These are phyloP conservation scores for Scaptomyza caliginosa DNA, from an alignment of 2,888 invertebrate genomes.

Conservation along the genomic window DNA sequence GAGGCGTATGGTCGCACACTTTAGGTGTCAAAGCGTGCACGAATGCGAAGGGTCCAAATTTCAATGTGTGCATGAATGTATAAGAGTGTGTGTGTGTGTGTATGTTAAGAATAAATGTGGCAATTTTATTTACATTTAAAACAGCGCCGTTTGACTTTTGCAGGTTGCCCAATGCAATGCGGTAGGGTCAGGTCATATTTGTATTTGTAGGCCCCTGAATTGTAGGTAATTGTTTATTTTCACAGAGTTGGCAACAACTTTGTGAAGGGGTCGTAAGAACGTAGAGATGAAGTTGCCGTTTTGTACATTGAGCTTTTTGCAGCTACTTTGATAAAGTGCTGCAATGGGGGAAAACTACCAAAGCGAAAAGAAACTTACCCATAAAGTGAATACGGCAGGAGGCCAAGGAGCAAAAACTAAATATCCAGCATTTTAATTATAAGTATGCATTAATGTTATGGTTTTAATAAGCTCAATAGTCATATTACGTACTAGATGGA, in stretches of 20 bases:
- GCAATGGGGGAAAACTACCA: neutral
- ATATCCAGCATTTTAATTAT: too few relatives aligned
- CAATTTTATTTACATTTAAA: conserved; percentile 74
- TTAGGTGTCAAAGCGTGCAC: conserved; percentile 77
- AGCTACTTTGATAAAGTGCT: conserved; percentile 14
- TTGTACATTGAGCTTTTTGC: conserved; percentile 11
- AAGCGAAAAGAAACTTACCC: neutral
- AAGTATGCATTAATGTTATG: too few relatives aligned
- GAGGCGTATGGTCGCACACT: conserved; percentile 75
- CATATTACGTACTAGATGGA: too few relatives aligned
- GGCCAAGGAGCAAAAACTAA: neutral
- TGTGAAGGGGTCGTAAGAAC: conserved; percentile 13
- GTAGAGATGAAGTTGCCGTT: conserved; percentile 4
- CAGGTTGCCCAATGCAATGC: conserved; percentile 34
- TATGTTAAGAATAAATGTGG: conserved; percentile 63
- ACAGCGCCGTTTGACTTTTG: conserved; percentile 47
- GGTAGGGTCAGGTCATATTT: conserved; percentile 25
- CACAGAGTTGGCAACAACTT: neutral
- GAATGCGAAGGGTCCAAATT: conserved; percentile 35
- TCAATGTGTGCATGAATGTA: neutral
- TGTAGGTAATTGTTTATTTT: conserved; percentile 62
- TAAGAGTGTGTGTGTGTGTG: conserved; percentile 5
- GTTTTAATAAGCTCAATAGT: too few relatives aligned
- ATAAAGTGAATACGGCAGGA: neutral
- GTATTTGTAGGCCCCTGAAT: conserved; percentile 47